A percentile compares a stretch with the other conserved stretches of the same genome.
Evolutionary conservation across 2,797 vertebrate species (phyloP).

Genomic region (Chaenodraco wilsoni): DNA sequence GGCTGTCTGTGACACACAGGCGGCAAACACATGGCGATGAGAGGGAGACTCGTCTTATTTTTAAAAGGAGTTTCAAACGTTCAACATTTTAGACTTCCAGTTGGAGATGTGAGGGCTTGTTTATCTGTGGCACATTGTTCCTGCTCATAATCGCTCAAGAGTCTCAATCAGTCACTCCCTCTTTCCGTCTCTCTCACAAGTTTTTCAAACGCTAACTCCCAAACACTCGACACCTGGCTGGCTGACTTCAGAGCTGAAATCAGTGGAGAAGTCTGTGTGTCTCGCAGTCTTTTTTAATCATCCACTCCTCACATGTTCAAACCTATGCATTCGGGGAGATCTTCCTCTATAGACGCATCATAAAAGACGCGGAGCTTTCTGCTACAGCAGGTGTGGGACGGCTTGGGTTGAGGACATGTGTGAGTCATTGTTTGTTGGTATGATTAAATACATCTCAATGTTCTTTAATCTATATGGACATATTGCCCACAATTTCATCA

Average conservation of each 20-base stretch:
- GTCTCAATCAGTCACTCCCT: constrained; percentile 71
- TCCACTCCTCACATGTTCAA: constrained; percentile 69
- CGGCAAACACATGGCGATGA: constrained; percentile 71
- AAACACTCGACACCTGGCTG: constrained; percentile 82
- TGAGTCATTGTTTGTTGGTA: constrained; percentile 11
- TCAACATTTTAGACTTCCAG: constrained; percentile 72
- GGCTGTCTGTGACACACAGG: constrained; percentile 64
- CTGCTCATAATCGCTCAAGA: constrained; percentile 73
- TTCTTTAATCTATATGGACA: constrained; percentile 9
- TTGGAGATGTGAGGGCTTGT: constrained; percentile 82
- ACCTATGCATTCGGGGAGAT: constrained; percentile 62
- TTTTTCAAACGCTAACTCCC: constrained; percentile 75
- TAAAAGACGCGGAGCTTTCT: constrained; percentile 32
- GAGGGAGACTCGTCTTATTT: constrained; percentile 59
- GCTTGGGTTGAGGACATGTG: constrained; percentile 33
- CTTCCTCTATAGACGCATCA: constrained; percentile 57
- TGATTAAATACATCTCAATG: constrained; percentile 16
- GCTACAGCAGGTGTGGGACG: constrained; percentile 59
- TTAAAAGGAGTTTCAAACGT: constrained; percentile 68
- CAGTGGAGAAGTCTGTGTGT: constrained; percentile 68
- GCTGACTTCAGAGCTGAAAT: constrained; percentile 76
- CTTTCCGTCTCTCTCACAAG: constrained; percentile 59
- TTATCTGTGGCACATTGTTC: constrained; percentile 81
- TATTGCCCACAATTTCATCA: constrained; percentile 16
- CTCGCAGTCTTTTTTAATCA: constrained; percentile 72